These are phyloP conservation scores for Parnassius mnemosyne DNA, from an alignment of 2,888 invertebrate genomes.

Conservation along the genomic window DNA sequence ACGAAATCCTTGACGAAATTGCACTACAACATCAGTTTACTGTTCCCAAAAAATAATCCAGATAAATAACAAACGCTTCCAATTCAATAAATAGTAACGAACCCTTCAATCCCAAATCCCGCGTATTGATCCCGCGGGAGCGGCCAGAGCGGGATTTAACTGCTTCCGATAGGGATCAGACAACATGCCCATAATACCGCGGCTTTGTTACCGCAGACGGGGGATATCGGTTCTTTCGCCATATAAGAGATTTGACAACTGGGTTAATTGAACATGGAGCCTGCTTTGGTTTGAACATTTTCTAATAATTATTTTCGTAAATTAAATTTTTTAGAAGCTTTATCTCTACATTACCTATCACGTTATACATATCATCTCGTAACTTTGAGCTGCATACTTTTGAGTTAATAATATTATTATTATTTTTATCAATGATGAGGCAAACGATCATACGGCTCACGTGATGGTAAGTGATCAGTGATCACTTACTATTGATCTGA, in stretches of 20 bases:
- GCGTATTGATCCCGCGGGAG: conserved; percentile 30
- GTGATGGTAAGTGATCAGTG: no score
- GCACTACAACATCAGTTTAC: no score
- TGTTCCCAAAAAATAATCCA: conserved; percentile 6
- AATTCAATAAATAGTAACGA: conserved; percentile 14
- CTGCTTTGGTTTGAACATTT: not conserved
- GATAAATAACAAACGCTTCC: conserved; percentile 16
- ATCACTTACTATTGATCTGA: no score
- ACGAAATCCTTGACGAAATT: no score
- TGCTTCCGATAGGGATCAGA: conserved; percentile 23
- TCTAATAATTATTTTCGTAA: conserved; percentile 1
- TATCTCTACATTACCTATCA: no score
- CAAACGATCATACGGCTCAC: no score
- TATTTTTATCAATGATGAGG: no score
- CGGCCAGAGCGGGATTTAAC: conserved; percentile 12
- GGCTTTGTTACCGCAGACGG: conserved; percentile 10
- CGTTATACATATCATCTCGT: no score
- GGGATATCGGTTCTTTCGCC: conserved; percentile 7
- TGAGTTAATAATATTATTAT: no score
- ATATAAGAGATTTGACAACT: conserved; percentile 11
- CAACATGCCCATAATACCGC: conserved; percentile 10
- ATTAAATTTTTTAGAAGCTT: not conserved
- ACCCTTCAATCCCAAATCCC: conserved; percentile 28
- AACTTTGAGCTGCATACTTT: no score
- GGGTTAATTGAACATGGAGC: conserved; percentile 21